Percentiles rank a stretch among this genome's conserved stretches.
Evolutionary conservation across 2,888 invertebrate species (phyloP).

Genomic region (Gnatocerus cornutus): DNA sequence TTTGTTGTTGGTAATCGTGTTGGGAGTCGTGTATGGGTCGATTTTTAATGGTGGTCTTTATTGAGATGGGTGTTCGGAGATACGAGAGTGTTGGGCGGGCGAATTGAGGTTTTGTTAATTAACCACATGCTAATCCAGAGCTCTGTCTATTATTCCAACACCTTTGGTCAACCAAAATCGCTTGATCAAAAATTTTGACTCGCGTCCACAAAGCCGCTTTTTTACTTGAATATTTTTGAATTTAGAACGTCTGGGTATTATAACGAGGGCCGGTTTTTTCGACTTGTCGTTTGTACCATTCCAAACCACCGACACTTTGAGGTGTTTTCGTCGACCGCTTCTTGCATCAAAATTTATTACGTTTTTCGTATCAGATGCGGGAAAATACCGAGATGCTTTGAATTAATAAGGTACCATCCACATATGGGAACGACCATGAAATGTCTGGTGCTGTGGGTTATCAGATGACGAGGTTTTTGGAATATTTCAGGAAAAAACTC

Average conservation of each 20-base stretch:
- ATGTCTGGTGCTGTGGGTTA: not conserved
- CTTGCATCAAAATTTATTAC: conserved; percentile 35
- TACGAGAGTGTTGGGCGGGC: conserved; percentile 1
- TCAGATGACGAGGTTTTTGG: conserved; percentile 3
- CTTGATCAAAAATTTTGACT: no score
- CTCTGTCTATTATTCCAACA: not conserved
- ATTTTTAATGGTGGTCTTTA: conserved; percentile 3
- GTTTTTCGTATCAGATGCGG: conserved; percentile 26
- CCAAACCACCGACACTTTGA: conserved; percentile 26
- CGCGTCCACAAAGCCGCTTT: no score
- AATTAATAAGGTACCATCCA: conserved; percentile 12
- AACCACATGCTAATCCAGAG: not conserved
- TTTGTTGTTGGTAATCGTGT: conserved; percentile 13
- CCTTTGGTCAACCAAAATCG: no score
- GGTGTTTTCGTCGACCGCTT: conserved; percentile 35
- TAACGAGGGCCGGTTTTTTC: conserved; percentile 34
- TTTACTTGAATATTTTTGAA: conserved; percentile 28
- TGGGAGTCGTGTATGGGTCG: conserved; percentile 10
- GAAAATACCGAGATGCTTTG: conserved; percentile 27
- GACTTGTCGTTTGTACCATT: conserved; percentile 27
- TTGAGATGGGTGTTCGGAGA: not conserved
- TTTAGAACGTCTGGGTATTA: conserved; percentile 29
- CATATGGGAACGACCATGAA: conserved; percentile 3
- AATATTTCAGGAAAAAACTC: not conserved
- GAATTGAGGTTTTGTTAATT: not conserved